Evolutionary conservation across 1,140 invertebrate species (phyloP).

Genomic region (Drosophila kurseongensis): DNA sequence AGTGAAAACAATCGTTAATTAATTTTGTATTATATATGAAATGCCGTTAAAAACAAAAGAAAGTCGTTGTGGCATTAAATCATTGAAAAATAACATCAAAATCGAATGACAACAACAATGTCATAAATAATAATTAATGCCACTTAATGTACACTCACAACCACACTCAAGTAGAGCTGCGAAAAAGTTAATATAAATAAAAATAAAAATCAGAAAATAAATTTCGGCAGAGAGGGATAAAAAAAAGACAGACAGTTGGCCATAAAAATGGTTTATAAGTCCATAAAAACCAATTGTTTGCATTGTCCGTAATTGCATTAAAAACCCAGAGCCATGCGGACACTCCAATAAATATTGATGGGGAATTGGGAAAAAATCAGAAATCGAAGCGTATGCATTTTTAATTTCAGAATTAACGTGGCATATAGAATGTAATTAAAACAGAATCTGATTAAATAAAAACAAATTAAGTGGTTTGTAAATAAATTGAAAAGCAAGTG

Average conservation of each 20-base stretch:
- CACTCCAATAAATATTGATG: slow-evolving; percentile 53
- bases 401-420: slow-evolving; percentile 72
- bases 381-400: slow-evolving; percentile 61
- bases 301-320: slow-evolving; percentile 74
- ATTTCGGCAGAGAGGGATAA: slow-evolving; percentile 19
- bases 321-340: slow-evolving; percentile 50
- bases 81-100: slow-evolving; percentile 61
- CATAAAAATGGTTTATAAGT: slow-evolving; percentile 61
- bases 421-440: slow-evolving; percentile 80
- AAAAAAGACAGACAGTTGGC: slow-evolving; percentile 43
- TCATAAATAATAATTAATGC: slow-evolving; percentile 78
- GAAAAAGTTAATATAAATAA: slow-evolving; percentile 47
- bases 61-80: slow-evolving; percentile 46
- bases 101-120: slow-evolving; percentile 58
- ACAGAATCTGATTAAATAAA: slow-evolving; percentile 82
- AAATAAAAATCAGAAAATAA: slow-evolving; percentile 37
- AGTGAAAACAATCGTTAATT: slow-evolving; percentile 47
- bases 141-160: slow-evolving; percentile 35
- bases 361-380: slow-evolving; percentile 25
- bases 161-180: slow-evolving; percentile 6
- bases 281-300: slow-evolving; percentile 66
- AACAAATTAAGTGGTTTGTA: slow-evolving; percentile 84
- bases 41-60: slow-evolving; percentile 44
- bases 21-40: slow-evolving; percentile 40
- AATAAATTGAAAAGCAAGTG: slow-evolving; percentile 74